These are phyloP conservation scores for Sesamia inferens DNA, from an alignment of 2,888 invertebrate species.

Conservation along the genomic window DNA sequence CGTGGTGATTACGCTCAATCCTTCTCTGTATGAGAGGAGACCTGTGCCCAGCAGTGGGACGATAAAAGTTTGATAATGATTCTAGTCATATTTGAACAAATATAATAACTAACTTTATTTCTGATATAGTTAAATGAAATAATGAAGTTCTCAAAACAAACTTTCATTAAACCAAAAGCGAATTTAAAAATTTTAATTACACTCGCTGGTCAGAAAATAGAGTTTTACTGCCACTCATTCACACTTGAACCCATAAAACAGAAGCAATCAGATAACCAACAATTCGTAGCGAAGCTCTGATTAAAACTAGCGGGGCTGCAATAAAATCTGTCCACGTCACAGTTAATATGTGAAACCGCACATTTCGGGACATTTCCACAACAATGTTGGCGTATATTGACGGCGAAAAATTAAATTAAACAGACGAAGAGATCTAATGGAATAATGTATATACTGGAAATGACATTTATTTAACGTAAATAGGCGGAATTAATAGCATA, in stretches of 20 bases:
- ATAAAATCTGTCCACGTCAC: constrained; percentile 77
- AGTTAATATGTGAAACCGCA: constrained; percentile 78
- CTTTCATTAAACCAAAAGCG: constrained; percentile 11
- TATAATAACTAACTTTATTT: too few relatives aligned
- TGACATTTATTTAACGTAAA: not conserved
- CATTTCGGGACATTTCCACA: constrained; percentile 75
- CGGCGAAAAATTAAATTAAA: constrained; percentile 85
- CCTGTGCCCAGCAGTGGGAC: too few relatives aligned
- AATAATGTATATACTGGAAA: constrained; percentile 51
- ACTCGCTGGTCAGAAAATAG: constrained; percentile 13
- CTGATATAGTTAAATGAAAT: too few relatives aligned
- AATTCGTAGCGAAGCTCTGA: constrained; percentile 63
- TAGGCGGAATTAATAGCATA: not conserved
- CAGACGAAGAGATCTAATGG: constrained; percentile 63
- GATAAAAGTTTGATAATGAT: too few relatives aligned
- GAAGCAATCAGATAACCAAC: constrained; percentile 58
- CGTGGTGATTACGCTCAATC: too few relatives aligned
- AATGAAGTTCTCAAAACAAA: not conserved
- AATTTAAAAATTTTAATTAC: constrained; percentile 28
- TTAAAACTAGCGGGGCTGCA: constrained; percentile 70
- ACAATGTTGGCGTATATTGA: constrained; percentile 77
- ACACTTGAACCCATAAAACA: constrained; percentile 55
- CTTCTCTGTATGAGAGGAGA: too few relatives aligned
- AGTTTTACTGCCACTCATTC: constrained; percentile 48
- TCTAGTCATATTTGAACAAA: too few relatives aligned